Base-by-base conservation (phyloP, 53 echinoderm and acorn worm species). In the Hippasteria phrygiana region DNA sequence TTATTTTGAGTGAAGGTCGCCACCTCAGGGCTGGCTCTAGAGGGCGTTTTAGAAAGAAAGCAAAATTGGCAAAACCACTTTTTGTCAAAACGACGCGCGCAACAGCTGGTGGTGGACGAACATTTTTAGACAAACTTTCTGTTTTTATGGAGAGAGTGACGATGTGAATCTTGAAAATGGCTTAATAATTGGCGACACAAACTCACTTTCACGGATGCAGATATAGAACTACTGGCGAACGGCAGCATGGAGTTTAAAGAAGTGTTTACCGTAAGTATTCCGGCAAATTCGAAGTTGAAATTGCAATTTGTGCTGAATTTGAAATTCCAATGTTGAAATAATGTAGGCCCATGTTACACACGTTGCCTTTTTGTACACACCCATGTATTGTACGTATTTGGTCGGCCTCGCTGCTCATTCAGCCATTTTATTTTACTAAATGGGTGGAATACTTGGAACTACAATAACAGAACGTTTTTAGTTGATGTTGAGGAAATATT, bases 181-280 rank as follows among this genome's bases (percentile, higher is more conserved):
- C 59, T 26, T 24, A 59, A 59, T 24, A 59, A 24, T 3, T 59
- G 0, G 27, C 59, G 22, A 59, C 6, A 59, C n/a, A 1, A 59
- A 26, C 59, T 5, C 24, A 59, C 26, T 59, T 59, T 2, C 2
- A 26, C 59, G 26, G 8, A 1, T 24, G n/a, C 1, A 9, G 26
- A 59, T 7, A 22, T 14, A 59, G 59, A 9, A 59, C 59, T 2
- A 20, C 59, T 26, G 26, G 59, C 6, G 26, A 18, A 59, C 11
- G 62, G 18, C 37, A 83, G 11, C 16, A 83, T 83, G 83, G 83
- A 83, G 43, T 83, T 83, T 31, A 83, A 46, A 43, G 83, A 83
- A 17, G 83, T 83, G 16, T 83, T 83, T 67, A 26, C 45, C 26
- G 83, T 83, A 48, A 83, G 83, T 67, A 39, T 40, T 42, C 10